Evolutionary conservation across 2,797 vertebrate genomes (phyloP), one percentile per base, ranked within the genome.

Genomic region (Etheostoma perlongum): DNA sequence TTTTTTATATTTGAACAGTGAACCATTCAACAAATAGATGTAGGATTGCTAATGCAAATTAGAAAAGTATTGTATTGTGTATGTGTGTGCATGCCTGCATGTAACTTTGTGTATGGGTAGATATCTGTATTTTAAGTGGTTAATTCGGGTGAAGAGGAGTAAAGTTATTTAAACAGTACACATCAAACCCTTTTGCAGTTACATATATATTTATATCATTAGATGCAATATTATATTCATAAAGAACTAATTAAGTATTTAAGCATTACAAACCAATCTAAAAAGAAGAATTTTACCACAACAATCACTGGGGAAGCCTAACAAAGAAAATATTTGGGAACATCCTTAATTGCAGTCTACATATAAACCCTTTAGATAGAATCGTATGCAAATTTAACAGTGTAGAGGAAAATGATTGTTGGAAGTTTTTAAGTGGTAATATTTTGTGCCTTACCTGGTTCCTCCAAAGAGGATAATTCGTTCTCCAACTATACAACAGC

Each of bases 401-500:
- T 42, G 0, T 2, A 33, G 25, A 57, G 16, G 42, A 55, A 55
- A 70, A n/a, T 16, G 0, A 33, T 10, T 40, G 36, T 40, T 8
- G 71, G 13, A 33, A 8, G 33, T 33, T 36, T 15, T 52, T 3
- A 40, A 58, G 3, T 4, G 14, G 4, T 64, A 42, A 67, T 48
- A 57, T 76, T 15, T 51, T 48, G 21, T 27, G 33, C 46, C 82
- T 89, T 78, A 99, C 98, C 98, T 99, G 88, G 98, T 99, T 87
- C 98, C 98, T 85, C 98, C 98, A 78, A 99, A 99, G 63, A 99
- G 97, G 81, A 99, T 96, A 80, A 99, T 99, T 84, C 96, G 97
- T 92, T 99, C 97, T 72, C 97, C 98, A 55, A 99, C 97, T 92
- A 99, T 97, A 91, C 98, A 99, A 88, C 98, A 99, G 92, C 98